Evolutionary conservation across 1,140 invertebrate species (phyloP).

Genomic region (Hylyphantes graminicola): DNA sequence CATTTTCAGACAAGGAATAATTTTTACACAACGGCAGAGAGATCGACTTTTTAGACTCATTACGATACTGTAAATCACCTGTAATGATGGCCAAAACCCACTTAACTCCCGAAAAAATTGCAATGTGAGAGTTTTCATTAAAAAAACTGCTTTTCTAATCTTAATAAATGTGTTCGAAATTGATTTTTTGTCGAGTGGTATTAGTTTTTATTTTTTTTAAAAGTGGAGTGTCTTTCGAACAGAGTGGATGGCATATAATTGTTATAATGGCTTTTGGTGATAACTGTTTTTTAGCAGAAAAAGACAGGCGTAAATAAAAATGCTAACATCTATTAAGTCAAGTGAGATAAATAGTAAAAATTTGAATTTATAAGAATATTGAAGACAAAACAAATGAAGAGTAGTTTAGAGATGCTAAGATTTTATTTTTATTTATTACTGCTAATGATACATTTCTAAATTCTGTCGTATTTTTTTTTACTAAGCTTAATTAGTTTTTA

Average conservation of each 20-base stretch:
- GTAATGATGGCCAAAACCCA: background rate
- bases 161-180: background rate
- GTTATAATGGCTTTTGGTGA: too few relatives aligned
- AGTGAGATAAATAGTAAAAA: too few relatives aligned
- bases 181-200: slow-evolving; percentile 5
- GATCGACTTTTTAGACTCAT: slow-evolving; percentile 10
- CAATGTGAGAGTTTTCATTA: background rate
- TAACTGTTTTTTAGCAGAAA: background rate
- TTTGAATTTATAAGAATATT: too few relatives aligned
- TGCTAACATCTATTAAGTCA: too few relatives aligned
- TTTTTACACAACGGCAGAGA: slow-evolving; percentile 12
- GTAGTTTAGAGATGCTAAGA: too few relatives aligned
- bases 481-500: too few relatives aligned
- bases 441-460: too few relatives aligned
- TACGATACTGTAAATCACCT: slow-evolving; percentile 1
- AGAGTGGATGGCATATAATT: background rate
- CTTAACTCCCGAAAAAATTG: background rate
- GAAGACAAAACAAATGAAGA: too few relatives aligned
- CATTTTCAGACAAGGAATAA: slow-evolving; percentile 11
- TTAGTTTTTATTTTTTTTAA: background rate
- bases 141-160: slow-evolving; percentile 12
- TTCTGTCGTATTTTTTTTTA: too few relatives aligned
- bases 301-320: slow-evolving; percentile 1
- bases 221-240: background rate
- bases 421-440: too few relatives aligned